These are phyloP conservation scores for Camponotus fellah DNA, from an alignment of 2,888 invertebrate species.

Conservation along the genomic window DNA sequence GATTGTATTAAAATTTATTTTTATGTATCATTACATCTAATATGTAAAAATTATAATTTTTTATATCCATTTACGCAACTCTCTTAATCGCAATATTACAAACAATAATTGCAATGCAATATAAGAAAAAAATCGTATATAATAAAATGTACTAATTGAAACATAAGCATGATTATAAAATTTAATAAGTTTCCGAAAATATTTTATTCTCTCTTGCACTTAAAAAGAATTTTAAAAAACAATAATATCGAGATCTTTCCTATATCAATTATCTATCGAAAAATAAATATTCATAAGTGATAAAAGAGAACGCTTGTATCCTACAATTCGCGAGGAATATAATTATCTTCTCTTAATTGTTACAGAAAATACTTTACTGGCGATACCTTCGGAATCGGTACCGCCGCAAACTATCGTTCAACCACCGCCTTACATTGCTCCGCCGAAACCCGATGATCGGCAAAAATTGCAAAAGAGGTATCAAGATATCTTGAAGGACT, in stretches of 20 bases:
- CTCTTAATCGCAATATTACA: slow-evolving; percentile 13
- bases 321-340: background rate
- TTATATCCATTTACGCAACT: background rate
- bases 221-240: slow-evolving; percentile 18
- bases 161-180: slow-evolving; percentile 27
- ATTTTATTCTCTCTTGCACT: slow-evolving; percentile 7
- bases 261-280: background rate
- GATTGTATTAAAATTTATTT: background rate
- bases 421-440: slow-evolving; percentile 81
- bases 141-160: background rate
- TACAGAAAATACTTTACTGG: slow-evolving; percentile 83
- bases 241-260: background rate
- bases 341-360: slow-evolving; percentile 65
- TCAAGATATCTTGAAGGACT: slow-evolving; percentile 68
- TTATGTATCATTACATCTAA: background rate
- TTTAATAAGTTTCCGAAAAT: slow-evolving; percentile 17
- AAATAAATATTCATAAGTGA: background rate
- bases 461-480: slow-evolving; percentile 66
- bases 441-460: slow-evolving; percentile 73
- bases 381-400: slow-evolving; percentile 76
- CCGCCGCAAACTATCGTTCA: slow-evolving; percentile 70
- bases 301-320: slow-evolving; percentile 35
- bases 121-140: background rate
- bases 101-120: background rate
- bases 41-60: background rate